Base-by-base conservation (phyloP, 2,113 vertebrate species). In the Nesogale talazaci region DNA sequence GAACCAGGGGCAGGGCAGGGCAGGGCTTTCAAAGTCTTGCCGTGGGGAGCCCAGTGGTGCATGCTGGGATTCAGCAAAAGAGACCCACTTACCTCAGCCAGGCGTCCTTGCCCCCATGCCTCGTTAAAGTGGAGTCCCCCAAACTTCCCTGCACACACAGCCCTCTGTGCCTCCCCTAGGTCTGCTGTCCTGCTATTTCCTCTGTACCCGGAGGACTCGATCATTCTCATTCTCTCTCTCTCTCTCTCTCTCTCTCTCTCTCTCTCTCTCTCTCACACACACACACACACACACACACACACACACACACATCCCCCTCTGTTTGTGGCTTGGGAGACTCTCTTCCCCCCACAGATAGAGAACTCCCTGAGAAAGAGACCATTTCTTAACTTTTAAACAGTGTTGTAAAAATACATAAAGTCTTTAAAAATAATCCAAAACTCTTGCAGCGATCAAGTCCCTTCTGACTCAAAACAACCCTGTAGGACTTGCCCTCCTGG, bases 261-360 rank as follows among this genome's bases (percentile, higher is more conserved):
- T n/a, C n/a, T n/a, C n/a, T n/a, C n/a, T n/a, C n/a, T n/a, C n/a
- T n/a, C n/a, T n/a, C n/a, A n/a, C n/a, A n/a, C n/a, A n/a, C n/a
- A n/a, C n/a, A n/a, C n/a, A n/a, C n/a, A n/a, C n/a, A n/a, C n/a
- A n/a, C n/a, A n/a, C n/a, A n/a, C n/a, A 38, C 19, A 78, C 25
- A 52, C 38, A 0, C 8, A 59, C 9, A 2, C 3, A 36, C 5
- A 20, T 52, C 40, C 40, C n/a, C 34, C n/a, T 0, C 4, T 6
- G 9, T 74, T 78, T 81, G n/a, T 92, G 74, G 67, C 11, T 82
- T 72, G 56, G 31, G 34, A 42, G 46, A 1, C 72, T 20, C 6
- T 75, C 40, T 88, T 22, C 69, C 40, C 84, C 27, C 25, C 0
- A 2, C 8, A 2, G 3, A 36, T 17, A 25, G 52, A 0, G 4